Base-by-base conservation (phyloP, 1,140 invertebrate genomes). In the Brachionus asplanchnoidis region DNA sequence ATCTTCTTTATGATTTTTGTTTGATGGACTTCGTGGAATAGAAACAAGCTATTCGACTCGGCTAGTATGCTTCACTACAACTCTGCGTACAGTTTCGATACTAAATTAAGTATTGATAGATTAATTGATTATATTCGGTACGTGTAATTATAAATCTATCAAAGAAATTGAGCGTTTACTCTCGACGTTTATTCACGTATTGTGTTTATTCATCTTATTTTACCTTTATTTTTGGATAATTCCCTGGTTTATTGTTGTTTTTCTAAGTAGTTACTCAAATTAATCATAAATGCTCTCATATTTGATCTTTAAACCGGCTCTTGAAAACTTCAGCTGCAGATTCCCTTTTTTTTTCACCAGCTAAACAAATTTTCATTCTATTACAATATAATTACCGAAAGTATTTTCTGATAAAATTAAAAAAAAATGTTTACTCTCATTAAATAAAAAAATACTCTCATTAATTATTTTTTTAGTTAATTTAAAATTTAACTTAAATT, bases 101-200 rank as follows among this genome's bases (percentile, higher is more conserved):
- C 17, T 40, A n/a, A 40, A 20, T 73, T 42, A 73, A 73, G 40
- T 73, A 73, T 73, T 73, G 68, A 73, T 73, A 73, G 68, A 73
- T 73, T 73, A 73, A 73, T 73, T 73, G 68, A 73, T 73, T 73
- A 73, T 60, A 60, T 60, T 73, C 68, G 68, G 68, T 42, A 73
- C 68, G 68, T 73, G 32, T 73, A 73, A 73, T 73, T 73, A 73
- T 42, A 42, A 73, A 17, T 73, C 36, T 73, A 40, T 73, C 66
- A 68, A 68, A 68, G 66, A 4, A 68, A 68, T 68, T 68, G 66
- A 68, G 66, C 66, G 26, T 68, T 68, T 68, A 68, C 11, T 68
- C 12, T 40, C n/a, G 17, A 28, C 26, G 66, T n/a, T 68, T 32
- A 32, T 68, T 68, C 28, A 68, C 53, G 53, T 60, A 36, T 73